Conservation (phyloP, 2,797 vertebrate genomes). For the Clarias platycephalus region DNA sequence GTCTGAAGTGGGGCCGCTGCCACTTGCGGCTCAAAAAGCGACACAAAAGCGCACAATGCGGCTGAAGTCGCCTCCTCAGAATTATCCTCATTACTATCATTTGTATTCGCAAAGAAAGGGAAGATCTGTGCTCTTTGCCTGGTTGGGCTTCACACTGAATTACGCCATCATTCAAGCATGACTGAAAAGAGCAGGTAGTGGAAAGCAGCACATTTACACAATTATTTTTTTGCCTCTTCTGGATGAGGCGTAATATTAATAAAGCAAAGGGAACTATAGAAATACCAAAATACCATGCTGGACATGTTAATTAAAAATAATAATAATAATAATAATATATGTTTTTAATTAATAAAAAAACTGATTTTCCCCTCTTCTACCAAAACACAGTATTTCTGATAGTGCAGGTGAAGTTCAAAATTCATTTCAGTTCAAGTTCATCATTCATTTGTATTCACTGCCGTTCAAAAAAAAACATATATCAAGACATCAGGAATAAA, state of each 20-base stretch:
- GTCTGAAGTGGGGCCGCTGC: constrained; percentile 39
- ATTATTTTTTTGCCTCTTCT: background rate
- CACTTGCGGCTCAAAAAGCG: constrained; percentile 35
- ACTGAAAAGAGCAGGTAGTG: constrained; percentile 36
- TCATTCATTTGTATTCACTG: background rate
- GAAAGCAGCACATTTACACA: background rate
- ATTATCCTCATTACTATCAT: constrained; percentile 51
- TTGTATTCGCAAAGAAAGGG: constrained; percentile 36
- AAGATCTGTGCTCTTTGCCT: constrained; percentile 36
- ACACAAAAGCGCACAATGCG: constrained; percentile 25
- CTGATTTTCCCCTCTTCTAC: background rate
- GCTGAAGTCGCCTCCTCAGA: constrained; percentile 31
- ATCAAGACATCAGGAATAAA: background rate
- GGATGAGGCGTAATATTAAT: background rate
- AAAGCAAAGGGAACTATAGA: background rate
- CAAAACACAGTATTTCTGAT: background rate
- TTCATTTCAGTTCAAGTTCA: no score
- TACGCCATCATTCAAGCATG: constrained; percentile 30
- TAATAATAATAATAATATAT: no score
- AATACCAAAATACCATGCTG: background rate
- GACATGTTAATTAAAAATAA: background rate
- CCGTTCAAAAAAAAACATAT: background rate
- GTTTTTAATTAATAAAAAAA: no score
- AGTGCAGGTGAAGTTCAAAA: background rate
- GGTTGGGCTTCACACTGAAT: constrained; percentile 38